Percentiles rank a stretch among this genome's conserved stretches.
These are phyloP conservation scores for Drosophila seguyi DNA, from an alignment of 1,140 invertebrate genomes.

Conservation along the genomic window DNA sequence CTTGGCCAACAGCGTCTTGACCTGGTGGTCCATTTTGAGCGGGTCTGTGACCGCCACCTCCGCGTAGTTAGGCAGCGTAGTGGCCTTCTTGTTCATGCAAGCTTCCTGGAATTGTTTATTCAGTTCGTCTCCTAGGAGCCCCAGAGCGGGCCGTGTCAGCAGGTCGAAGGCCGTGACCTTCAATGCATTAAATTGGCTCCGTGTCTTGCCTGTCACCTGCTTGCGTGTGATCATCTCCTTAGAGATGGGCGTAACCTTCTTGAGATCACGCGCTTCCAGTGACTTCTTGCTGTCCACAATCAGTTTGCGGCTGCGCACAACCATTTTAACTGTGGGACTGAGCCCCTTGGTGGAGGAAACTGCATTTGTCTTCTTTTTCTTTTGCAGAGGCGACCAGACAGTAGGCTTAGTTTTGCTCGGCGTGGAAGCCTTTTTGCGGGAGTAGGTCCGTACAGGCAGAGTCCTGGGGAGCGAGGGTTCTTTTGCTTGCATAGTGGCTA, in stretches of 20 bases:
- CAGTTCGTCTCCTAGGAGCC: conserved; percentile 13
- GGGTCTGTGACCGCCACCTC: conserved; percentile 29
- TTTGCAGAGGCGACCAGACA: conserved; percentile 54
- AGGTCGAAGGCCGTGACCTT: conserved; percentile 68
- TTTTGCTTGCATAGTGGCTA: background rate
- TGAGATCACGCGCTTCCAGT: background rate
- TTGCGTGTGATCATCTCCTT: conserved; percentile 43
- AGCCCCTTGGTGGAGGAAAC: conserved; percentile 56
- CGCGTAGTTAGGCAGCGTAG: conserved; percentile 56
- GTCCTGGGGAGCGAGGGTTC: conserved; percentile 17
- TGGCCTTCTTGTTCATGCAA: conserved; percentile 43
- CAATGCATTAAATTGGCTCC: conserved; percentile 50
- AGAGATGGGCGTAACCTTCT: conserved; percentile 12
- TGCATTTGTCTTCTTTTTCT: conserved; percentile 26
- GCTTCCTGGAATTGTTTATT: conserved; percentile 45
- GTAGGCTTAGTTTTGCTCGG: conserved; percentile 10
- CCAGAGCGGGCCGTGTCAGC: conserved; percentile 41
- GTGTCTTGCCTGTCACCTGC: conserved; percentile 57
- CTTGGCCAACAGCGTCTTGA: conserved; percentile 41
- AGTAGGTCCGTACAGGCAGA: conserved; percentile 58
- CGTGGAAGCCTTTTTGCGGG: conserved; percentile 27
- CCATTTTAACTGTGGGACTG: conserved; percentile 51
- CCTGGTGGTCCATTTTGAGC: conserved; percentile 52
- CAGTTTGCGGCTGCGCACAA: conserved; percentile 50
- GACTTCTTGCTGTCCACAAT: conserved; percentile 61